A percentile compares a stretch with the other conserved stretches of the same genome.
These are phyloP conservation scores for Arrhopalites spinosus DNA, from an alignment of 2,888 invertebrate genomes.

Conservation along the genomic window DNA sequence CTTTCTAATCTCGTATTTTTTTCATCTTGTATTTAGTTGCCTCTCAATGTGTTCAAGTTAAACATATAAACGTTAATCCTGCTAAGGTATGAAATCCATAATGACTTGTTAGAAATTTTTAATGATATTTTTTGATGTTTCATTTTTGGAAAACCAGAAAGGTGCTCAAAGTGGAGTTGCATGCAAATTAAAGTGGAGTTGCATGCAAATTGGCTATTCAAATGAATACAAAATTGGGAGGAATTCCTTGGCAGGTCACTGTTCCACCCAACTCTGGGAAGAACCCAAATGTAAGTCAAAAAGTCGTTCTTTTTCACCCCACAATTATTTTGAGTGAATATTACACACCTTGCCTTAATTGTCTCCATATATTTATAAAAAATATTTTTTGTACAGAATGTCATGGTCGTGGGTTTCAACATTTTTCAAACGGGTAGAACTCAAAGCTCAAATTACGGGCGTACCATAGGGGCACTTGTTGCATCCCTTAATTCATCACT, in stretches of 20 bases:
- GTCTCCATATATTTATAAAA: not conserved
- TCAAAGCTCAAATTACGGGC: not conserved
- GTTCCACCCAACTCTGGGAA: conserved; percentile 67
- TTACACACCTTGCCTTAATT: not conserved
- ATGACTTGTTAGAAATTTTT: no score
- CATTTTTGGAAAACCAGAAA: not conserved
- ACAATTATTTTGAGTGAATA: not conserved
- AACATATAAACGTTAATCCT: conserved; percentile 37
- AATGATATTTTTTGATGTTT: no score
- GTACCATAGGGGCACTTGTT: conserved; percentile 6
- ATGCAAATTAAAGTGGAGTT: no score
- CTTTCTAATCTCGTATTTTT: conserved; percentile 7
- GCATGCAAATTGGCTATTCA: conserved; percentile 64
- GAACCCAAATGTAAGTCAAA: not conserved
- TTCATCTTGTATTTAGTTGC: conserved; percentile 41
- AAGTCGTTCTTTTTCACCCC: not conserved
- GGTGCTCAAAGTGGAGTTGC: no score
- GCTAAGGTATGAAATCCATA: no score
- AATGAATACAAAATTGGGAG: conserved; percentile 72
- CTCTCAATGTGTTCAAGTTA: conserved; percentile 48
- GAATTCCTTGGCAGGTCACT: conserved; percentile 81
- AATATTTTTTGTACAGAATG: not conserved
- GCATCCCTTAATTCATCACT: not conserved
- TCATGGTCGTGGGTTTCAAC: conserved; percentile 21
- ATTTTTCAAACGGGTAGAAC: not conserved